Evolutionary conservation across 2,888 invertebrate species (phyloP), one percentile per base, ranked within the genome.

Genomic region (Machimus rusticus): DNA sequence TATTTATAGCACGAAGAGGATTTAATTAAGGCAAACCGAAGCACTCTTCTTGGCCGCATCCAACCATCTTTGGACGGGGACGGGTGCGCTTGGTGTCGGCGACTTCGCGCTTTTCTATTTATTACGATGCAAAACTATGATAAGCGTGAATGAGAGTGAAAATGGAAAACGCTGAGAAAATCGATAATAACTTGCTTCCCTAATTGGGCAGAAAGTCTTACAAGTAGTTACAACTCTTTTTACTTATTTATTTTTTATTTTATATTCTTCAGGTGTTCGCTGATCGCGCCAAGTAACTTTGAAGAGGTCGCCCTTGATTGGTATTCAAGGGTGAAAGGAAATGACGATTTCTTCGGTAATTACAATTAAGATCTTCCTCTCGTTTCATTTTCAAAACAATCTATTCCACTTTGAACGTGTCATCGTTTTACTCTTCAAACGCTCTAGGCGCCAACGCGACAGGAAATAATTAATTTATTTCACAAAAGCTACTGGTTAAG

Each of bases 1-100:
- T 82, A 82, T 82, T 82, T 66, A 82, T 82, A 82, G 66, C 34
- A 37, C 34, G 46, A 46, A 39, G 78, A 28, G 39, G 77, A 43
- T 16, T 57, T 82, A 82, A 82, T 82, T 82, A 82, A 82, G 37
- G 37, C 57, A 39, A 82, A 8, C 31, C 14, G 37, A 82, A 37
- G 28, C 78, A 6, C 19, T 78, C 43, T 78, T 78, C 28, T 81
- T 82, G 37, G 82, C 66, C 66, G 66, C 66, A 66, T 66, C 66
- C 28, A 51, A 19, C 9, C 66, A 8, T 66, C 66, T 66, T 66
- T 12, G 66, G 2, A 66, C 28, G 19, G 55, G 3, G 12, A 39
- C 39, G 39, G 6, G 12, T 39, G 39, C 12, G 6, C 39, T 28
- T 66, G 66, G 23, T 66, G 66, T 3, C 23, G 12, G 66, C 28